Percentiles rank a stretch among this genome's conserved stretches.
phyloP scores from a whole-genome alignment of 2,113 vertebrate species.

The Xyliphius kryptos region DNA sequence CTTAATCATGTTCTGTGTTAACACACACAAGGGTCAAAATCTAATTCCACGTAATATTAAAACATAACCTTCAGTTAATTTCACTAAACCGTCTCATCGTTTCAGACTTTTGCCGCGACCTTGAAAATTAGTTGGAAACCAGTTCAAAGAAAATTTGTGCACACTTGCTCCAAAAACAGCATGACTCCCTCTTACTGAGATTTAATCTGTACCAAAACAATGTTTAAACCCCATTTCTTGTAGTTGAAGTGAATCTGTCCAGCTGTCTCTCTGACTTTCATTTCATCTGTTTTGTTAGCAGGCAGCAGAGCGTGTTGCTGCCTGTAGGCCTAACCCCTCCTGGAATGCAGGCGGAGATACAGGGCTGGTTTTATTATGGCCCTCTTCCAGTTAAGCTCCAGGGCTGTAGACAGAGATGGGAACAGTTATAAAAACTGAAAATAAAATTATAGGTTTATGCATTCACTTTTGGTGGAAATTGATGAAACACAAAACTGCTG shows the following conservation, averaged over 20 bases:
- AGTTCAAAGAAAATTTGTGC: neutral
- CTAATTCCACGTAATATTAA: too few relatives aligned
- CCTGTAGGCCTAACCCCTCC: slow-evolving; percentile 30
- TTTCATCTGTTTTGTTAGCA: slow-evolving; percentile 35
- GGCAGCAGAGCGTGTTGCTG: slow-evolving; percentile 30
- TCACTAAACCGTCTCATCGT: too few relatives aligned
- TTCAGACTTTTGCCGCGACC: too few relatives aligned
- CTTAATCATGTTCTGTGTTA: neutral
- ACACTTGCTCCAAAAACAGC: neutral
- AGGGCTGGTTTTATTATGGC: slow-evolving; percentile 26
- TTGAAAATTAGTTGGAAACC: neutral
- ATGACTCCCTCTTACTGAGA: slow-evolving; percentile 2
- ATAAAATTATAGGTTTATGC: too few relatives aligned
- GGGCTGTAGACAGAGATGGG: neutral
- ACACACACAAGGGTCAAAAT: too few relatives aligned
- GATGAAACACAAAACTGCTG: too few relatives aligned
- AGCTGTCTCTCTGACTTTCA: slow-evolving; percentile 17
- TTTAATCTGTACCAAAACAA: slow-evolving; percentile 8
- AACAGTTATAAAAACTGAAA: too few relatives aligned
- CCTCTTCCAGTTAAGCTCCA: slow-evolving; percentile 27
- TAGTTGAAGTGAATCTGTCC: slow-evolving; percentile 6
- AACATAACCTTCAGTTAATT: too few relatives aligned
- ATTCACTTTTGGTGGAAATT: too few relatives aligned
- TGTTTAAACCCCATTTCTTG: neutral
- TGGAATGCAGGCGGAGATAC: slow-evolving; percentile 37